A percentile compares a stretch with the other conserved stretches of the same genome.
Conservation (phyloP, 2,888 invertebrate species). For the Physocephala rufipes region DNA sequence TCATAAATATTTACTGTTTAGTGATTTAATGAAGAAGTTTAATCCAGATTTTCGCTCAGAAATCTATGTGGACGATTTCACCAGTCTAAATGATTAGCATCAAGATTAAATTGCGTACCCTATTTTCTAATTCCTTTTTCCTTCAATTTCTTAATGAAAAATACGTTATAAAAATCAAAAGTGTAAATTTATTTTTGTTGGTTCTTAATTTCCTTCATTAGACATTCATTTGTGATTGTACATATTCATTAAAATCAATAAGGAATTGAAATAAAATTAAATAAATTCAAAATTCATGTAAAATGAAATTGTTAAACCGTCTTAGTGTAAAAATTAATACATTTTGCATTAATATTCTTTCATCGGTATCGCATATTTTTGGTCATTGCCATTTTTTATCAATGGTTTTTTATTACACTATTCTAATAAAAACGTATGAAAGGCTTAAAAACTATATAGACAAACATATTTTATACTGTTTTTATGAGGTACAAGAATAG, state of each 20-base stretch:
- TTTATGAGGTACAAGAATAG: constrained; percentile 32
- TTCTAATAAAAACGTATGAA: constrained; percentile 8
- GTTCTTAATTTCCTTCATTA: too few relatives aligned
- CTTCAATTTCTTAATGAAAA: too few relatives aligned
- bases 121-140: too few relatives aligned
- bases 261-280: constrained; percentile 10
- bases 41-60: too few relatives aligned
- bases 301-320: constrained; percentile 12
- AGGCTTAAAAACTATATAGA: constrained; percentile 25
- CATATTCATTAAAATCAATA: constrained; percentile 14
- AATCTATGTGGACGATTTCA: too few relatives aligned
- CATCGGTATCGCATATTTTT: constrained; percentile 28
- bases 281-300: constrained; percentile 6
- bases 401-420: background rate
- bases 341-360: constrained; percentile 23
- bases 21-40: too few relatives aligned
- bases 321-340: constrained; percentile 9
- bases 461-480: constrained; percentile 16
- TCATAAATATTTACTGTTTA: too few relatives aligned
- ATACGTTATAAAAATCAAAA: too few relatives aligned
- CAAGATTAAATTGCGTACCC: too few relatives aligned
- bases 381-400: constrained; percentile 41
- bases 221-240: background rate
- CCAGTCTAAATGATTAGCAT: too few relatives aligned
- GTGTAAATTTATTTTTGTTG: too few relatives aligned